Evolutionary conservation across 2,888 invertebrate genomes (phyloP).

Genomic region (Cantharis lateralis): DNA sequence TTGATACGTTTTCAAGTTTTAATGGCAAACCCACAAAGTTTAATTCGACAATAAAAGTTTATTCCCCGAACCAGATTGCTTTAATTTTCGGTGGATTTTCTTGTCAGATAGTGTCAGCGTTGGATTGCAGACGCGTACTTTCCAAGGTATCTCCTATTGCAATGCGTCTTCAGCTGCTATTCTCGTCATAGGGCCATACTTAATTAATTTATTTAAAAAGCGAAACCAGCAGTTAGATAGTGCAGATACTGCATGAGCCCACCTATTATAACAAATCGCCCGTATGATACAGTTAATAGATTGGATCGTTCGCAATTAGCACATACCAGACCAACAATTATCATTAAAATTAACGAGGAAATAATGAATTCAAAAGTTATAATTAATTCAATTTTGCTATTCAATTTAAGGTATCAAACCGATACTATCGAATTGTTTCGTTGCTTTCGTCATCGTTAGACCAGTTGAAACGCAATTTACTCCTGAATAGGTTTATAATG

Average conservation of each 20-base stretch:
- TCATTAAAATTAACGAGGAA: constrained; percentile 10
- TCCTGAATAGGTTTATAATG: neutral
- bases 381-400: neutral
- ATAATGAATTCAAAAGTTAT: constrained; percentile 6
- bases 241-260: neutral
- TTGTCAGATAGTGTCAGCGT: constrained; percentile 25
- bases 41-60: constrained; percentile 23
- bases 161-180: neutral
- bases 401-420: neutral
- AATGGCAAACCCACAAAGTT: constrained; percentile 16
- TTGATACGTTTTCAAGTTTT: constrained; percentile 1
- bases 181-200: neutral
- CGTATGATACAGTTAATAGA: constrained; percentile 1
- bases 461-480: neutral
- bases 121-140: constrained; percentile 20
- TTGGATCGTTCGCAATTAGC: constrained; percentile 6
- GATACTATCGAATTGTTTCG: neutral
- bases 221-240: neutral
- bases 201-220: neutral
- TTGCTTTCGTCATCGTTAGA: neutral
- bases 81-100: constrained; percentile 28
- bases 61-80: constrained; percentile 22
- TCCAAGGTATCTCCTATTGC: constrained; percentile 2
- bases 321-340: constrained; percentile 8
- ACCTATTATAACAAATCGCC: neutral